Conservation (phyloP, 1,140 invertebrate species). For the Drosophila malerkotliana region DNA sequence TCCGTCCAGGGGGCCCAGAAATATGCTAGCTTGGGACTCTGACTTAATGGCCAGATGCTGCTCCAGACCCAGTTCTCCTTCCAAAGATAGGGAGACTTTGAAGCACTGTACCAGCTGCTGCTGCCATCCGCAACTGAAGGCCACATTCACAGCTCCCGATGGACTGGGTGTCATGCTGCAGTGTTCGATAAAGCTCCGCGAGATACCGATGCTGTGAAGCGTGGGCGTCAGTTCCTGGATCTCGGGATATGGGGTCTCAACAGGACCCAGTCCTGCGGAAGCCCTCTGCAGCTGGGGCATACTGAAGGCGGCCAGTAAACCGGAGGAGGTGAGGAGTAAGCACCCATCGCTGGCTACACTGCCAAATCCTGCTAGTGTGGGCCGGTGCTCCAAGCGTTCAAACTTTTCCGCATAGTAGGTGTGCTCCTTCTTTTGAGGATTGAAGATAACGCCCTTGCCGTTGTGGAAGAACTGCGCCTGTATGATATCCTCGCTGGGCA, state of each 20-base stretch:
- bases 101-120: constrained; percentile 90
- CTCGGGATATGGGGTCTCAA: constrained; percentile 27
- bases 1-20: constrained; percentile 85
- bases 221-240: constrained; percentile 84
- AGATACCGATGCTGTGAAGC: constrained; percentile 89
- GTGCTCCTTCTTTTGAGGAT: constrained; percentile 90
- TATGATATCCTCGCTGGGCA: constrained; percentile 92
- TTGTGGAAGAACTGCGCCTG: constrained; percentile 93
- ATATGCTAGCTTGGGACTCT: constrained; percentile 92
- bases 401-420: constrained; percentile 94
- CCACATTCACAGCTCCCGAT: constrained; percentile 91
- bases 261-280: not conserved
- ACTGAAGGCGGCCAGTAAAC: constrained; percentile 90
- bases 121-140: constrained; percentile 85
- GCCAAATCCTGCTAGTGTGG: constrained; percentile 93
- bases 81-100: constrained; percentile 75
- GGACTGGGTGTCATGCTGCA: constrained; percentile 87
- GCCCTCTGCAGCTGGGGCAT: constrained; percentile 82
- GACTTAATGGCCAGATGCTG: constrained; percentile 87
- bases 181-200: constrained; percentile 89
- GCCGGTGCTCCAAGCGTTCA: constrained; percentile 89
- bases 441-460: constrained; percentile 88
- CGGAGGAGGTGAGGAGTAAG: constrained; percentile 92
- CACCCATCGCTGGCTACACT: constrained; percentile 92
- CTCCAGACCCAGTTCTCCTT: constrained; percentile 54